phyloP scores from a whole-genome alignment of 2,797 vertebrate species.

The Gadopsis marmoratus region DNA sequence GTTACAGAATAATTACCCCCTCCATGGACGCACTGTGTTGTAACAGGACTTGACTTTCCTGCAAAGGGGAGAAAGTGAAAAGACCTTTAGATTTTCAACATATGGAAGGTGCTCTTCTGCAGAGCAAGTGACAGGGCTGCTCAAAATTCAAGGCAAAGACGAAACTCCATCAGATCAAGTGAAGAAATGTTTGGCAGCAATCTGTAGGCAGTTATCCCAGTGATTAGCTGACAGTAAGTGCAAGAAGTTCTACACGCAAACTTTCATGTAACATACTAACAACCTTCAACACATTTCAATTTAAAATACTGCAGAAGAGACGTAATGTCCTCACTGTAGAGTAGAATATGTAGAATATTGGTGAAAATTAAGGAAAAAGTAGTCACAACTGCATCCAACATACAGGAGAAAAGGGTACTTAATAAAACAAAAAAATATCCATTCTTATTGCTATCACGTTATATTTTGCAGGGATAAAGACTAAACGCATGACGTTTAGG shows the following conservation, averaged over 20 bases:
- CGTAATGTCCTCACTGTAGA: not conserved
- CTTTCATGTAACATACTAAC: not conserved
- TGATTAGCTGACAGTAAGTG: not conserved
- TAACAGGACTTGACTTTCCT: not conserved
- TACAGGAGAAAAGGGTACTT: not conserved
- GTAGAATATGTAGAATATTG: not conserved
- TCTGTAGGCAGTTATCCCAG: not conserved
- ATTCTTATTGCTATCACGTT: not conserved
- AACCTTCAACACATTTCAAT: not conserved
- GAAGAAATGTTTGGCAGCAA: not conserved
- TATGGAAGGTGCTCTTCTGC: not conserved
- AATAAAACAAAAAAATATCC: not conserved
- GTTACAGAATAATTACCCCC: not conserved
- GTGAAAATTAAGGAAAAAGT: not conserved
- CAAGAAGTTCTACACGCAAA: no score
- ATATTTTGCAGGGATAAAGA: not conserved
- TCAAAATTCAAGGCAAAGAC: not conserved
- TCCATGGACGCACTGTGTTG: not conserved
- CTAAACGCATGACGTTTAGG: not conserved
- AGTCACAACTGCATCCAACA: not conserved
- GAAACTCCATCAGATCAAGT: not conserved
- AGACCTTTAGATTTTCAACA: not conserved
- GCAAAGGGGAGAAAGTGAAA: not conserved
- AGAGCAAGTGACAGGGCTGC: not conserved
- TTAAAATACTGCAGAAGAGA: not conserved